Evolutionary conservation across 1,140 invertebrate species (phyloP).

Genomic region (Episyrphus balteatus): DNA sequence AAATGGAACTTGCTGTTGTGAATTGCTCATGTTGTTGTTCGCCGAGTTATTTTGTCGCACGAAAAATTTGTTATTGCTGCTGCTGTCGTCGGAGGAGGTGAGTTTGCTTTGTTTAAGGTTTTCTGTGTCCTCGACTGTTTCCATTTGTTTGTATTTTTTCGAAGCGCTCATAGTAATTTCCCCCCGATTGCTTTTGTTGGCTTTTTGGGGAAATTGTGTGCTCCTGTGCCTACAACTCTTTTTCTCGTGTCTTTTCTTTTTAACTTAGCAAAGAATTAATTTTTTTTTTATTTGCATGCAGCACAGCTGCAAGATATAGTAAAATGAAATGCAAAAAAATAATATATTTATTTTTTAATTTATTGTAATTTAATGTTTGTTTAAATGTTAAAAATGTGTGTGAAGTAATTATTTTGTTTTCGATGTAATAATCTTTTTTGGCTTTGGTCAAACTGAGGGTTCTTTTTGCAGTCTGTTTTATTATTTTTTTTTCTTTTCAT

Average conservation of each 20-base stretch:
- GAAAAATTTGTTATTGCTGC: slow-evolving; percentile 7
- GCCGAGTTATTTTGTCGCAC: slow-evolving; percentile 5
- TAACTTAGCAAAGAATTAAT: neutral
- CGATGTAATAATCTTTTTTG: too few species aligned
- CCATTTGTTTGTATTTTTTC: slow-evolving; percentile 33
- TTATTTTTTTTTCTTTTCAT: too few species aligned
- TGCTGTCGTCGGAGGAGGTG: slow-evolving; percentile 9
- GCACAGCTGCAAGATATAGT: too few species aligned
- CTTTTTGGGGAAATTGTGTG: neutral
- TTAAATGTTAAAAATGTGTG: too few species aligned
- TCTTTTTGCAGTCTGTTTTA: too few species aligned
- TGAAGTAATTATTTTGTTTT: too few species aligned
- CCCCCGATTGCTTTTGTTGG: neutral
- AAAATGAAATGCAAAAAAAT: too few species aligned
- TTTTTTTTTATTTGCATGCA: too few species aligned
- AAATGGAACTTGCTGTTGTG: neutral
- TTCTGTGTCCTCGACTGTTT: slow-evolving; percentile 31
- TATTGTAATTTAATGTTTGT: too few species aligned
- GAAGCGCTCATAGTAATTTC: slow-evolving; percentile 29
- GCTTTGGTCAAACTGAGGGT: too few species aligned
- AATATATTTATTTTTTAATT: too few species aligned
- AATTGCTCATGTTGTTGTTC: neutral
- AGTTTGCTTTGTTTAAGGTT: slow-evolving; percentile 15
- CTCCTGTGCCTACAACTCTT: slow-evolving; percentile 2
- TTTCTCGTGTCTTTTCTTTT: neutral